Evolutionary conservation across 2,888 invertebrate species (phyloP), one percentile per base, ranked within the genome.

Genomic region (Cepaea hortensis): DNA sequence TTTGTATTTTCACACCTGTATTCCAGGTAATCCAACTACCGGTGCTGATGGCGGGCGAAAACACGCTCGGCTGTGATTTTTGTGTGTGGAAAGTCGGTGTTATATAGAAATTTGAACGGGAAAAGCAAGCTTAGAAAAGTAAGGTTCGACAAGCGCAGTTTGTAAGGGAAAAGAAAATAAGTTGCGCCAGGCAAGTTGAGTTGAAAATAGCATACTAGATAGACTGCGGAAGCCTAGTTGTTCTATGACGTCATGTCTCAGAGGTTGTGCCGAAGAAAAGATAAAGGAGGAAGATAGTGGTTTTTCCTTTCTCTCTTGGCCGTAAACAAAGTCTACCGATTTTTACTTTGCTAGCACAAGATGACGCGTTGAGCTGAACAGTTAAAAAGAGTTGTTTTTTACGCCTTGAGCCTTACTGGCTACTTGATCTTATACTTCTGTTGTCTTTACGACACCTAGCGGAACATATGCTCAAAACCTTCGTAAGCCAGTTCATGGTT

Each of bases 1-100:
- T 65, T 81, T 81, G 65, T 81, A 81, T 81, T 81, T 81, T 68
- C 80, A 81, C 80, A 81, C 80, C 80, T 81, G 80, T 68, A 65
- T 20, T 81, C 6, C 76, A 76, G 76, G 50, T 76, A 76, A 76
- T 76, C 7, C 18, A 15, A 81, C 35, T 46, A 81, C 80, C 80
- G 65, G 62, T 46, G 13, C 80, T 35, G 35, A n/a, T 65, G 18
- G 20, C 35, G n/a, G 20, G 6, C 5, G 79, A 65, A 65, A 13
- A 35, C 46, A 65, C 46, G 65, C 20, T 23, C 5, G 20, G 9
- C n/a, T 68, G 23, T 48, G 48, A 6, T 48, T 46, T 75, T 46
- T 48, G 13, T 15, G 46, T 46, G 13, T 48, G 13, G 20, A 68
- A 18, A 68, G 72, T 4, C 9, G 6, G 75, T 48, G 50, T 11